Percentiles rank a stretch among this genome's conserved stretches.
These are phyloP conservation scores for Sarcophaga bullata DNA, from an alignment of 1,140 invertebrate species.

Conservation along the genomic window DNA sequence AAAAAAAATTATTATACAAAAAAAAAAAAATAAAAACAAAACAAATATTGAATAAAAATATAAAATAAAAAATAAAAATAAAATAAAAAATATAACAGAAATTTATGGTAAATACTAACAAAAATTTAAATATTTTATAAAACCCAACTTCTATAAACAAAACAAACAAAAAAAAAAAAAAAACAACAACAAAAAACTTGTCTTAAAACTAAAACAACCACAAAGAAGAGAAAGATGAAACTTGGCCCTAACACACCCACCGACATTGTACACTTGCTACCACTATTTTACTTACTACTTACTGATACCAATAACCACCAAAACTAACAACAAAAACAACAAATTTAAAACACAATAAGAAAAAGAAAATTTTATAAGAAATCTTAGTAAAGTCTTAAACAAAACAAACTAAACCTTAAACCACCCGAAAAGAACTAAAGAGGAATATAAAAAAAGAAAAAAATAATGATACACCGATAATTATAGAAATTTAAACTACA, in stretches of 20 bases:
- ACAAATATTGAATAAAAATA: neutral
- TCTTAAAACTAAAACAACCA: too few species aligned
- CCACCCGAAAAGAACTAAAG: constrained; percentile 19
- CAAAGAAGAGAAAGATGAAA: too few species aligned
- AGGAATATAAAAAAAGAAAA: neutral
- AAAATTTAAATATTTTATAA: neutral
- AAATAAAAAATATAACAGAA: too few species aligned
- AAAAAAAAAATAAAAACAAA: neutral
- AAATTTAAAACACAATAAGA: neutral
- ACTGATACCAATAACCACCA: too few species aligned
- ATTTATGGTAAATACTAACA: neutral
- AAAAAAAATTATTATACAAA: constrained; percentile 8
- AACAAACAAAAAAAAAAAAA: neutral
- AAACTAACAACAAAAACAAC: neutral
- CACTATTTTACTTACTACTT: neutral
- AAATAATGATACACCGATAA: neutral
- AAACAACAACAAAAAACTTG: too few species aligned
- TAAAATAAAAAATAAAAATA: constrained; percentile 25
- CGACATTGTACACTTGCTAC: constrained; percentile 19
- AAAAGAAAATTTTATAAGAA: neutral
- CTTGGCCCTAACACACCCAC: constrained; percentile 17
- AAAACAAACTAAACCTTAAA: constrained; percentile 11
- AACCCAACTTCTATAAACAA: neutral
- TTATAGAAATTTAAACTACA: constrained; percentile 23
- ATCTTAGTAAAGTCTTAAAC: too few species aligned